phyloP scores from a whole-genome alignment of 2,113 vertebrate genomes.

The Phylloscopus whistleri region DNA sequence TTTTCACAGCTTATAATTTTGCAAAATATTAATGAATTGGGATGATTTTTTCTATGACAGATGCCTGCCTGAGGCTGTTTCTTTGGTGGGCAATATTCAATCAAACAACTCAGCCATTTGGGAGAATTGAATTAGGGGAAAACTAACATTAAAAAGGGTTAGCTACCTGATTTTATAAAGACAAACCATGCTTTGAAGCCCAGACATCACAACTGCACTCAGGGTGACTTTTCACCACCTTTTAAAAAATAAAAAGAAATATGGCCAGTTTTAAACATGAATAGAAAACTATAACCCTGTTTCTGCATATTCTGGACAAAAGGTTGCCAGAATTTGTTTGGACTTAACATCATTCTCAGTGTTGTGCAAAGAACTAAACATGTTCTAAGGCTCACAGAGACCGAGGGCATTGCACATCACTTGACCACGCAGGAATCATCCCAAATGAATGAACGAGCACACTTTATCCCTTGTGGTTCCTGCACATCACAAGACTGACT shows the following conservation, averaged over 20 bases:
- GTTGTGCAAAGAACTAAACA: not conserved
- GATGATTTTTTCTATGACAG: not conserved
- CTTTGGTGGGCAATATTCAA: not conserved
- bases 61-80: slow-evolving; percentile 13
- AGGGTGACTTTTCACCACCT: not conserved
- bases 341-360: not conserved
- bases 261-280: not conserved
- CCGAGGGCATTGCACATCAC: not conserved
- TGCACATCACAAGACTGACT: not conserved
- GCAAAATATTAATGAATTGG: slow-evolving; percentile 27
- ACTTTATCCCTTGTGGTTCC: not conserved
- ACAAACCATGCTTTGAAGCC: not conserved
- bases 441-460: not conserved
- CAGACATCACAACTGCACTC: not conserved
- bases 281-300: not conserved
- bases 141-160: not conserved
- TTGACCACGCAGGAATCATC: fast-evolving
- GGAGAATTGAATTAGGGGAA: not conserved
- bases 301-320: not conserved
- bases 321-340: not conserved
- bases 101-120: not conserved
- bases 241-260: not conserved
- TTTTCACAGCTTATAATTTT: not conserved
- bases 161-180: not conserved
- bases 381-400: not conserved